phyloP scores from a whole-genome alignment of 2,888 invertebrate species.

The Malachius bipustulatus region DNA sequence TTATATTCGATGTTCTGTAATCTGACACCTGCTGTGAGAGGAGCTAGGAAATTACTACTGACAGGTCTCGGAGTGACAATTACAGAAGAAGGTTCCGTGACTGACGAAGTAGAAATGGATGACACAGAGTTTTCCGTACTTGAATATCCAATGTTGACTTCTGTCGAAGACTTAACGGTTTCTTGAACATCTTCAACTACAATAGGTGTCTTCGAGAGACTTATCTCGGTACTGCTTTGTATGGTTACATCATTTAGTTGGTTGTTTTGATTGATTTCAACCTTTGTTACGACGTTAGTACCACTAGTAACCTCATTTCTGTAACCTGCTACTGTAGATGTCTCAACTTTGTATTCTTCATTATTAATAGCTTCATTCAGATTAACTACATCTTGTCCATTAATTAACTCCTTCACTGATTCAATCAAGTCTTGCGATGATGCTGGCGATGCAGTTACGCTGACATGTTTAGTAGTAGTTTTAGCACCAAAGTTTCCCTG shows the following conservation, averaged over 20 bases:
- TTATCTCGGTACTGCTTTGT: conserved; percentile 16
- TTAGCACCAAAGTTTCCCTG: conserved; percentile 35
- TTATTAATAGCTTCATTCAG: conserved; percentile 49
- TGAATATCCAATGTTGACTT: conserved; percentile 12
- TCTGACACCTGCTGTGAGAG: conserved; percentile 47
- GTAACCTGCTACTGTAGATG: conserved; percentile 29
- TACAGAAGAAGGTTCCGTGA: conserved; percentile 26
- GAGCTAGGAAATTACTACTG: conserved; percentile 45
- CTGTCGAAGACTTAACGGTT: conserved; percentile 23
- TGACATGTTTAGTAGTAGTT: conserved; percentile 18
- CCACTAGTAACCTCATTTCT: conserved; percentile 16
- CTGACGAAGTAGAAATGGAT: conserved; percentile 9
- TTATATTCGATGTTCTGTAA: conserved; percentile 36
- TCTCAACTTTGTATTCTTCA: too few relatives aligned
- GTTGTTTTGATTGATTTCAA: conserved; percentile 23
- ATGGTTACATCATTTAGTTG: too few relatives aligned
- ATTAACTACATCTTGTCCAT: conserved; percentile 50
- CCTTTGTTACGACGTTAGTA: conserved; percentile 36
- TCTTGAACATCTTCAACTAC: conserved; percentile 32
- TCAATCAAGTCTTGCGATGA: conserved; percentile 40
- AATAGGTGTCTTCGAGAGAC: conserved; percentile 31
- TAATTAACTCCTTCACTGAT: conserved; percentile 48
- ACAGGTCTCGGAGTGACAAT: conserved; percentile 46
- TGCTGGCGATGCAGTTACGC: conserved; percentile 5
- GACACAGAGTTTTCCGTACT: conserved; percentile 9